Evolutionary conservation across 23 tunicate species (phyloP), one percentile per base, ranked within the genome.

Genomic region (Halocynthia aurantium): DNA sequence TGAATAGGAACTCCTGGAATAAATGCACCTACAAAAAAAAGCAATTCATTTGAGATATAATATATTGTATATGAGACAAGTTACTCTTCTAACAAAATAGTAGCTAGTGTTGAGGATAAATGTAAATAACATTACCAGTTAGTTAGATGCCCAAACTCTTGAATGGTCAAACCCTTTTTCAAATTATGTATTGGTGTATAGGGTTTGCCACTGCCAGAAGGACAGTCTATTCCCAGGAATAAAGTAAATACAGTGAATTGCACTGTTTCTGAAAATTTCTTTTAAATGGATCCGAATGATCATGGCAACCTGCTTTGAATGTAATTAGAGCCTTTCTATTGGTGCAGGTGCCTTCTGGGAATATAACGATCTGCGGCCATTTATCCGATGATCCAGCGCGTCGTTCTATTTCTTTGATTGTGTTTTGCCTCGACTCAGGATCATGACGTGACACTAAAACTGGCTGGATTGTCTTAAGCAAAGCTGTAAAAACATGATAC

Each of bases 281-380:
- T 31, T 31, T 4, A 31, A 31, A 31, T 31, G 44, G 44, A 31
- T 31, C 44, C 44, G 4, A 31, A 31, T 31, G 4, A 4, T 31
- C 44, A 31, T 31, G 44, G 44, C 44, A 40, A 74, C 78, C 78
- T 5, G 88, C 69, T 79, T 92, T 92, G 55, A 86, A 92, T 8
- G 87, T 81, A 18, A 92, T 92, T 17, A 92, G 76, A 9, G 92
- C 76, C 68, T 92, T 86, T 8, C 92, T 62, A 55, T 92, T 92
- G 12, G 92, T 92, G 73, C 98, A 92, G 55, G 92, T 82, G 53
- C 98, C 98, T 82, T 92, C 98, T 4, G 98, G 98, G 86, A 86
- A 92, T 7, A 92, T 60, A 6, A 76, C n/a, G 5, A 88, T 64
- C 73, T 92, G 98, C 4, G 98, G 98, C 98, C 98, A 92, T 8